Base-by-base conservation (phyloP, 2,888 invertebrate species). In the Rhimphoctona megacephalus region DNA sequence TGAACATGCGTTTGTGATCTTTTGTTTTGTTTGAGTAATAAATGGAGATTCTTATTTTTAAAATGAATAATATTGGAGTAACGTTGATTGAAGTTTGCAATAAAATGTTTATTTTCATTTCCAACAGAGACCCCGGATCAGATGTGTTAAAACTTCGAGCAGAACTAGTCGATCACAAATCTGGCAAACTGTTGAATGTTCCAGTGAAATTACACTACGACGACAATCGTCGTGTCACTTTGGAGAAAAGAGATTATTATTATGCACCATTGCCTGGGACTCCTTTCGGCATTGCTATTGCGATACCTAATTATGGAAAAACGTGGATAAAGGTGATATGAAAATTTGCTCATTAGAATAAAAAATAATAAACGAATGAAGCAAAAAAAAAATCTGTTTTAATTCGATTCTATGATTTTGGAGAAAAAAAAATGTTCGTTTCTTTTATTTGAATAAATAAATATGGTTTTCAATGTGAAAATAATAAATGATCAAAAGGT, bases 211-310 rank as follows among this genome's bases (percentile, higher is more conserved):
- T 97, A 92, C 98, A 98, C 93, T 98, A 98, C 91, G 98, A 98
- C 92, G 96, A 96, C 88, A 97, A 98, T 97, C 96, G 97, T 94
- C 96, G 99, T 77, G 97, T 98, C 70, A 96, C 97, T 1, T 95
- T 97, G 89, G 97, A 97, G 90, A 96, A 96, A 87, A 97, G 97
- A 92, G 96, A 98, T 93, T 99, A 98, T 93, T 98, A 97, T 94
- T 98, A 96, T 94, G 96, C 97, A 17, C 97, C 97, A 54, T 94
- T 99, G 66, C 96, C 96, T n/a, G 96, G 97, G 66, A 98, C 98
- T 0, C 98, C 98, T 0, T 99, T 98, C 94, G 97, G 98, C 0
- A 95, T 99, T 93, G 98, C 97, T 1, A 96, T 98, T 85, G 98
- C 97, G 0, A 94, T 98, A 89, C 98, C 98, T 0, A 96, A 96